Evolutionary conservation across 2,888 invertebrate species (phyloP).

Genomic region (Rhaphigaster nebulosa): DNA sequence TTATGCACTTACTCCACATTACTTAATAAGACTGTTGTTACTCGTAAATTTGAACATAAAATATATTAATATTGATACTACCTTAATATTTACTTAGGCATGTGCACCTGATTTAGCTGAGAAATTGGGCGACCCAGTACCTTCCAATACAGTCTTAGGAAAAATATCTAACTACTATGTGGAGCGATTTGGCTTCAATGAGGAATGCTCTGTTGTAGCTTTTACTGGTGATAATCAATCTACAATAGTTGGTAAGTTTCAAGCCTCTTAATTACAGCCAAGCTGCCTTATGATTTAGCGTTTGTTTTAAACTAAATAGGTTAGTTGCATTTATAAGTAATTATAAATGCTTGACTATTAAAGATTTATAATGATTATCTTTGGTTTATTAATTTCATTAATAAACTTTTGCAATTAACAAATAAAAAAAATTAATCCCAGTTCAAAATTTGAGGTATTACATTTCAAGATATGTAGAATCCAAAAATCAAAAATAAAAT

Average conservation of each 20-base stretch:
- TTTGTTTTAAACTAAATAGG: neutral
- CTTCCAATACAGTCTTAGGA: constrained; percentile 80
- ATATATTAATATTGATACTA: neutral
- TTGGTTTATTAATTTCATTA: too few relatives aligned
- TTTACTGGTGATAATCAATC: constrained; percentile 98
- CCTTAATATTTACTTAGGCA: constrained; percentile 70
- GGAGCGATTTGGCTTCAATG: constrained; percentile 86
- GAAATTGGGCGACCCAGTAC: constrained; percentile 83
- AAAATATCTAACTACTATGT: constrained; percentile 84
- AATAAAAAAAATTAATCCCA: too few relatives aligned
- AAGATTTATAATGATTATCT: too few relatives aligned
- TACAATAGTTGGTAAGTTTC: constrained; percentile 78
- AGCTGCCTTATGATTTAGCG: neutral
- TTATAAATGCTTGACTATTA: too few relatives aligned
- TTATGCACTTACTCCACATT: too few relatives aligned
- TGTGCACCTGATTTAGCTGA: constrained; percentile 81
- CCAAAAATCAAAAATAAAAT: too few relatives aligned
- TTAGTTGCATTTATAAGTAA: neutral
- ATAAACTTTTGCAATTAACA: too few relatives aligned
- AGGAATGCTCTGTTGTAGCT: constrained; percentile 84
- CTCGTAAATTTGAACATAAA: too few relatives aligned
- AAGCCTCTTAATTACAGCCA: neutral
- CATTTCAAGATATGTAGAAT: too few relatives aligned
- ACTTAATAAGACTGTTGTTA: too few relatives aligned
- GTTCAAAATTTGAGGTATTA: too few relatives aligned